These are phyloP conservation scores for Microctenopoma lineatum DNA, from an alignment of 2,797 vertebrate genomes.

Conservation along the genomic window DNA sequence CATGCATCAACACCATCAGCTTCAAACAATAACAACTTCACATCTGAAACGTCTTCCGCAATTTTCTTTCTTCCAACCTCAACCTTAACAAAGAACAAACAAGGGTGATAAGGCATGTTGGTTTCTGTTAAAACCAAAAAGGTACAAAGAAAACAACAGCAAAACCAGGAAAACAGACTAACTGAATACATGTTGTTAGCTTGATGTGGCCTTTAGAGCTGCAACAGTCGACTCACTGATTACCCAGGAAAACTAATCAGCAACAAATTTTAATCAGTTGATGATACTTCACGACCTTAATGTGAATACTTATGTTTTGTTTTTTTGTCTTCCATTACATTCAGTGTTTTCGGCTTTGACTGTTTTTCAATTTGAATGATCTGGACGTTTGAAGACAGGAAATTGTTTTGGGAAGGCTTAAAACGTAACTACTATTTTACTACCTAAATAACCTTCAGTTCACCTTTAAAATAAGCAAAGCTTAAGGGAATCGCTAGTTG, in stretches of 20 bases:
- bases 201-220: neutral
- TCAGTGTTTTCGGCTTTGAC: too few relatives aligned
- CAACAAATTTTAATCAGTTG: too few relatives aligned
- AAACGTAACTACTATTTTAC: too few relatives aligned
- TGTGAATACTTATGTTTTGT: neutral
- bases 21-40: slow-evolving; percentile 98
- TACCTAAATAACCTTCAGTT: neutral
- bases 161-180: slow-evolving; percentile 45
- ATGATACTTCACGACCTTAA: too few relatives aligned
- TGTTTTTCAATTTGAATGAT: too few relatives aligned
- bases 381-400: neutral
- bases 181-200: slow-evolving; percentile 34
- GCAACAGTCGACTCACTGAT: slow-evolving; percentile 2
- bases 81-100: slow-evolving; percentile 94
- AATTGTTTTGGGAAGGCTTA: neutral
- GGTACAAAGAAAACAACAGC: slow-evolving; percentile 54
- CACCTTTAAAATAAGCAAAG: too few relatives aligned
- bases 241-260: neutral
- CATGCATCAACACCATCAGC: slow-evolving; percentile 99
- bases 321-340: too few relatives aligned
- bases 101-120: slow-evolving; percentile 82
- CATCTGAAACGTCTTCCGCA: slow-evolving; percentile 98
- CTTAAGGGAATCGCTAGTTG: neutral
- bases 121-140: slow-evolving; percentile 66
- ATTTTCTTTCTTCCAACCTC: slow-evolving; percentile 99